Base-by-base conservation (phyloP, 92 coral and sea anemone species). In the Phenganax subtilis region DNA sequence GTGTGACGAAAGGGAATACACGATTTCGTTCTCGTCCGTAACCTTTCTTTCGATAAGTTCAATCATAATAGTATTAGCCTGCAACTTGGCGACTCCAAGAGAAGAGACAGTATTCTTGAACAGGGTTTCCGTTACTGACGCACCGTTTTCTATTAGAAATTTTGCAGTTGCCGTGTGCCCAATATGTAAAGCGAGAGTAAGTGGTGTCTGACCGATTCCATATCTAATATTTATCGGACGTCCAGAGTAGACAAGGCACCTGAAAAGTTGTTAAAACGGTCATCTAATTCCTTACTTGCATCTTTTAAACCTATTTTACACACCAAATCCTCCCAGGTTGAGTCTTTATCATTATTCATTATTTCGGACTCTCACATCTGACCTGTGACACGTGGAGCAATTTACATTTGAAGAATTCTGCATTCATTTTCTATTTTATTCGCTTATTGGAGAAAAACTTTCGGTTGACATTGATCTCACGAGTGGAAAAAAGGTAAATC, bases 241-340 rank as follows among this genome's bases (percentile, higher is more conserved):
- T 75, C 69, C 80, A 15, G 80, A 53, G 64, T 75, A 51, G 52
- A 75, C 68, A 27, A 79, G 74, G 25, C 71, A 67, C 16, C 59
- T 27, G 10, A 80, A 75, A 25, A 80, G 72, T 64, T 75, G 16
- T 74, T 63, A 0, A 53, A 25, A 57, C 74, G 77, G 16, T 30
- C 59, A 54, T 83, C 86, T 52, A 82, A 82, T 31, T 82, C 86
- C 29, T 82, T 16, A 29, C 72, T 82, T 20, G 51, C 81, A 20
- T 82, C 85, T 56, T 56, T 72, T 59, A 82, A 54, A 6, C 85
- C 85, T 53, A 82, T 71, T 66, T 72, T 82, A 17, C 56, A 72
- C 54, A 72, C 44, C 67, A 82, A 72, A 25, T 71, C 28, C 17
- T 9, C 15, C 83, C 83, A 79, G 47, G 47, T 37, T 37, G 47